A percentile compares a stretch with the other conserved stretches of the same genome.
These are phyloP conservation scores for Patiria pectinifera DNA, from an alignment of 53 echinoderm and acorn worm species.

Conservation along the genomic window DNA sequence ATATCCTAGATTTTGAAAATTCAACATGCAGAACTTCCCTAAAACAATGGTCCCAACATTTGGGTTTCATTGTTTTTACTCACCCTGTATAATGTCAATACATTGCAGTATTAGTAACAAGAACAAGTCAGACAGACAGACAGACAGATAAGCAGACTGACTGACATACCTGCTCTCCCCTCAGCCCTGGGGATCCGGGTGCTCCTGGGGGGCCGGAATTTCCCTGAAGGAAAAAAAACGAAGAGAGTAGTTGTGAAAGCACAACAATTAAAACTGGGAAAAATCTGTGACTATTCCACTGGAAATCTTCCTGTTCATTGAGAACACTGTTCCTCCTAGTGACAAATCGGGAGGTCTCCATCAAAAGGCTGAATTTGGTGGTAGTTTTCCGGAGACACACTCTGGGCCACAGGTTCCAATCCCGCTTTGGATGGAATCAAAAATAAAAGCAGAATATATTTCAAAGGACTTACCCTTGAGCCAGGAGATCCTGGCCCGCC, in stretches of 20 bases:
- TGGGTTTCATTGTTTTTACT: too few species aligned
- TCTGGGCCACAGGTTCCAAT: too few species aligned
- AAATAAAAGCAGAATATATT: neutral
- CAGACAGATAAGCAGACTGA: too few species aligned
- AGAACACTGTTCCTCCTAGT: neutral
- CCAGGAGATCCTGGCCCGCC: conserved; percentile 28
- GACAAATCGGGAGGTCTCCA: neutral
- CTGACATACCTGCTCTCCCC: conserved; percentile 30
- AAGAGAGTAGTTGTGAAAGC: neutral
- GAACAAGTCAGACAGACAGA: too few species aligned
- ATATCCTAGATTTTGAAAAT: too few species aligned
- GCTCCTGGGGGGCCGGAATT: conserved; percentile 26
- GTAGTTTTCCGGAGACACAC: too few species aligned
- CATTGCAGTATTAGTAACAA: too few species aligned
- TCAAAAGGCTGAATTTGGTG: too few species aligned
- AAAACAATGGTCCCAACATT: too few species aligned
- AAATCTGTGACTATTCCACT: neutral
- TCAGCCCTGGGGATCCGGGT: conserved; percentile 34
- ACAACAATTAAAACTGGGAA: neutral
- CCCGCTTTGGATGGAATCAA: too few species aligned
- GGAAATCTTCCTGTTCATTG: neutral
- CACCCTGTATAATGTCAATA: too few species aligned
- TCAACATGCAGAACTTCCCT: too few species aligned
- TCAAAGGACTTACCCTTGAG: neutral
- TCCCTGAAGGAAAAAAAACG: conserved; percentile 14